These are phyloP conservation scores for Phaetusa simplex DNA, from an alignment of 2,113 vertebrate species.

Conservation along the genomic window DNA sequence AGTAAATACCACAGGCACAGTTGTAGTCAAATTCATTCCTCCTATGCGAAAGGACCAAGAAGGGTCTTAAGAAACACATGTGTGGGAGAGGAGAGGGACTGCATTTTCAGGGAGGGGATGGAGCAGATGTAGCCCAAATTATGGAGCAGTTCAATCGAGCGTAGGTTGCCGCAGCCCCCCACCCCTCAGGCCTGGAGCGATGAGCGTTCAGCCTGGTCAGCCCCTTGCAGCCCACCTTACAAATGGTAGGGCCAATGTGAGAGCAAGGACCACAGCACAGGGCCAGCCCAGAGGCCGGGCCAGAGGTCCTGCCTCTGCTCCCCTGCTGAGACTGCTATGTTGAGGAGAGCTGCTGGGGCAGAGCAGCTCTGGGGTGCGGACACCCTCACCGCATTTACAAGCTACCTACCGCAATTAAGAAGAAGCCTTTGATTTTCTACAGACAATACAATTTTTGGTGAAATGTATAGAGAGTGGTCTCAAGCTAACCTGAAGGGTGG, in stretches of 20 bases:
- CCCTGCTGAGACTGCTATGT: background rate
- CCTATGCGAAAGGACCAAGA: background rate
- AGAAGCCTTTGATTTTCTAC: background rate
- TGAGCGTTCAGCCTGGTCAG: background rate
- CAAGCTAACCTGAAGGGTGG: background rate
- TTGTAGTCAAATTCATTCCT: background rate
- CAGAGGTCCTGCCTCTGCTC: background rate
- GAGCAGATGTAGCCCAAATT: background rate
- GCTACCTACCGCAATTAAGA: background rate
- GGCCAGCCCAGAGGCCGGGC: fast-evolving
- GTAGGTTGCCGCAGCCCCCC: background rate
- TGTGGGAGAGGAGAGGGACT: background rate
- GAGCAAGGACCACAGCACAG: background rate
- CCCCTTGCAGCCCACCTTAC: background rate
- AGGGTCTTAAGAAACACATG: background rate
- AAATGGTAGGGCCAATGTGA: fast-evolving
- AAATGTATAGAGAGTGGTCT: background rate
- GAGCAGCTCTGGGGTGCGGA: background rate
- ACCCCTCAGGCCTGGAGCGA: fast-evolving
- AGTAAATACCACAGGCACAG: background rate
- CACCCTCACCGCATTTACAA: background rate
- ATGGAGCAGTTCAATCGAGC: background rate
- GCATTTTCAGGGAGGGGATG: background rate
- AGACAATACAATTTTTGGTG: background rate
- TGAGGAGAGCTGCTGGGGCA: background rate